Evolutionary conservation across 2,797 vertebrate genomes (phyloP).

Genomic region (Sebastolobus altivelis): DNA sequence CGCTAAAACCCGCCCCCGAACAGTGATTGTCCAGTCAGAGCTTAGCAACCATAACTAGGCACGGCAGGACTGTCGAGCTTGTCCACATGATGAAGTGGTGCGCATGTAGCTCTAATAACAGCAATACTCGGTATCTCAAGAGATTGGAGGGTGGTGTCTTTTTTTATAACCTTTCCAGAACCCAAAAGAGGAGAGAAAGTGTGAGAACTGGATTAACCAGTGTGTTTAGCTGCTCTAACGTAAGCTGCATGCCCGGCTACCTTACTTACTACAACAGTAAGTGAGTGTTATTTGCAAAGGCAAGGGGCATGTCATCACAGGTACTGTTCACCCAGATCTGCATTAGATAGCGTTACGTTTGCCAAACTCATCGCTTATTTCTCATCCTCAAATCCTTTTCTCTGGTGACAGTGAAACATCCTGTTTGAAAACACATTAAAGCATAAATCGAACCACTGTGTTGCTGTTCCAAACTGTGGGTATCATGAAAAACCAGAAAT

Average conservation of each 20-base stretch:
- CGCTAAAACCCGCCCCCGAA: background rate
- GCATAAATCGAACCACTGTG: background rate
- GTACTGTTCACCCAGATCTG: background rate
- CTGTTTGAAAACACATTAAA: background rate
- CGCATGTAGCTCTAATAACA: background rate
- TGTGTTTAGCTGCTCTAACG: background rate
- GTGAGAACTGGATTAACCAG: background rate
- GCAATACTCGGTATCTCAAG: background rate
- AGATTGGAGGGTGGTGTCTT: background rate
- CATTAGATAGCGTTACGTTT: background rate
- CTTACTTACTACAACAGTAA: background rate
- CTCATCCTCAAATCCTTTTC: background rate
- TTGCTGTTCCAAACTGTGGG: no score
- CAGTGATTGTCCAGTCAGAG: constrained; percentile 9
- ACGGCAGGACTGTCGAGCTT: constrained; percentile 4
- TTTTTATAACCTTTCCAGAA: background rate
- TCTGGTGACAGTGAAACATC: background rate
- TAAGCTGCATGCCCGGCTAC: background rate
- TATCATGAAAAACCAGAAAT: no score
- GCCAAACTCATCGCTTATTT: background rate
- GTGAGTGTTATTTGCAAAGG: no score
- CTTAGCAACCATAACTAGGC: background rate
- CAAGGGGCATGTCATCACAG: background rate
- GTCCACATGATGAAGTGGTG: constrained; percentile 6
- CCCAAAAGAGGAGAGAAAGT: background rate